phyloP scores from a whole-genome alignment of 2,888 invertebrate genomes.

The Meiosimyza platycephala region DNA sequence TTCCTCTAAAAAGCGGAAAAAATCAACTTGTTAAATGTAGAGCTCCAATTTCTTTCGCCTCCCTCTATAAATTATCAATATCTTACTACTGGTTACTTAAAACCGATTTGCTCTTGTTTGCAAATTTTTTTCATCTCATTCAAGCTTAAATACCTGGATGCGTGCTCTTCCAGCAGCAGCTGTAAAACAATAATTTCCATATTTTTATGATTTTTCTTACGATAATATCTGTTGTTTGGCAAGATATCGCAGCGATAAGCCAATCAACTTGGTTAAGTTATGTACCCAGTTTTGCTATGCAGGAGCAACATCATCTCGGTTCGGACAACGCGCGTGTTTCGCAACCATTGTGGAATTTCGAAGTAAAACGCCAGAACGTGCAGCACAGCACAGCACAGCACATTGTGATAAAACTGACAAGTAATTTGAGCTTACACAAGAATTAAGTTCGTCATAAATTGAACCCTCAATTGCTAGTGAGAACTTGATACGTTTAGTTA shows the following conservation, averaged over 20 bases:
- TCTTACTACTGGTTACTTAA: too few relatives aligned
- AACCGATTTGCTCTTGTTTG: not conserved
- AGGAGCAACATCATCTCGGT: not conserved
- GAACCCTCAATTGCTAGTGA: conserved; percentile 30
- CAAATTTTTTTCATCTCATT: not conserved
- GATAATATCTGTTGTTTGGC: conserved; percentile 45
- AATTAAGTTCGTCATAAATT: conserved; percentile 43
- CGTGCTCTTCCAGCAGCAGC: conserved; percentile 7
- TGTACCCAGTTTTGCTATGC: conserved; percentile 12
- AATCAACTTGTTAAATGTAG: too few relatives aligned
- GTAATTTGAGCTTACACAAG: conserved; percentile 44
- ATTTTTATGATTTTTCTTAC: conserved; percentile 43
- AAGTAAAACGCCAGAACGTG: not conserved
- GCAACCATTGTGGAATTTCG: not conserved
- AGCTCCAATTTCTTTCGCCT: too few relatives aligned
- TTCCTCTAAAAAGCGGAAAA: too few relatives aligned
- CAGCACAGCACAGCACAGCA: not conserved
- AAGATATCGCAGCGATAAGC: conserved; percentile 37
- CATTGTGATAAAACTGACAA: conserved; percentile 40
- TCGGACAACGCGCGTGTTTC: not conserved
- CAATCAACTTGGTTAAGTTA: conserved; percentile 24
- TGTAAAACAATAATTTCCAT: conserved; percentile 38
- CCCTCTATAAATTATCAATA: too few relatives aligned
- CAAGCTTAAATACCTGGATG: not conserved
- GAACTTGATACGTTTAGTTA: conserved; percentile 28